Base-by-base conservation (phyloP, 2,888 invertebrate species). In the Craniophora ligustri region DNA sequence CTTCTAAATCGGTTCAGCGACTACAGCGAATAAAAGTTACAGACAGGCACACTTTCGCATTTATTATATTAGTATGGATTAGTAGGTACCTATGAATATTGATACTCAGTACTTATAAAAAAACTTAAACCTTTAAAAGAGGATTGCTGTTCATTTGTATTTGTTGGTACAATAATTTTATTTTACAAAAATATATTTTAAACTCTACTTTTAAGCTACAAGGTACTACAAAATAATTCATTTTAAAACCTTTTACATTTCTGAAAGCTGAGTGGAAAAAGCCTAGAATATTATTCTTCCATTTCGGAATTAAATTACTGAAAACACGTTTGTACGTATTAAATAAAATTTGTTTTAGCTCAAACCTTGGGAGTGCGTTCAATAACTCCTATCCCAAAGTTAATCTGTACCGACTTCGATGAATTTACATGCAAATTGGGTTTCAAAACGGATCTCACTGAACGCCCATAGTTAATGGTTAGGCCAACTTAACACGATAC, bases 391-490 rank as follows among this genome's bases (percentile, higher is more conserved):
- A 80, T 70, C 71, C 76, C 70, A 69, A 86, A 89, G 86, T 89
- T 86, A 85, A 90, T 90, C 87, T 81, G 78, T 76, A 81, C 81
- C 79, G 88, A 88, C 87, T 89, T 88, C 84, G 82, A 80, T 81
- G 84, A 87, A 91, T 91, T 91, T 89, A 87, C 90, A 91, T 91
- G 88, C 86, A 91, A 88, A 91, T 91, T 90, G 91, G 87, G 86
- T 88, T 86, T 85, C 81, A 76, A 79, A 88, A 85, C 85, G 84
- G 87, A 89, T 87, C 82, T 79, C 78, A 78, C 79, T 85, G 81
- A 86, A 85, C 87, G 81, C 79, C 83, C 84, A 83, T 87, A 86
- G 87, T 87, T 84, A 88, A 85, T 82, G 78, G 81, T 76, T 44
- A 49, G 60, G 26, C 81, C 67, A 79, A 72, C 35, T 73, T 66